phyloP scores from a whole-genome alignment of 2,797 vertebrate genomes.

The Sebastes vulpes region DNA sequence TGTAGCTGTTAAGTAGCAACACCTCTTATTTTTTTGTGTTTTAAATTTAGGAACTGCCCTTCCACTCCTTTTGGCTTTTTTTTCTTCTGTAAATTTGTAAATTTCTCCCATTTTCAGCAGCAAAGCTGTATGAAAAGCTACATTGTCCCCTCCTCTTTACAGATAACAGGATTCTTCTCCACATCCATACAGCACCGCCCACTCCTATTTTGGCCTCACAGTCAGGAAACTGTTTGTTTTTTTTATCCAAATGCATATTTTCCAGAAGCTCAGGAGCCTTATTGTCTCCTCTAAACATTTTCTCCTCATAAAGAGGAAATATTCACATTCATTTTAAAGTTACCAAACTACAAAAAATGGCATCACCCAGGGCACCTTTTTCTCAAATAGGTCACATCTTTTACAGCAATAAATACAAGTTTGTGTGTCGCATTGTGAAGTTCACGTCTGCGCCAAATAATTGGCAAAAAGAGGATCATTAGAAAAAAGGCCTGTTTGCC shows the following conservation, averaged over 20 bases:
- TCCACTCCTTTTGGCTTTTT: neutral
- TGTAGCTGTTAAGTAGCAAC: neutral
- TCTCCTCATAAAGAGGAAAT: neutral
- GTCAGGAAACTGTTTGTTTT: neutral
- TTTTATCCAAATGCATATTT: neutral
- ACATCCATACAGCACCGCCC: neutral
- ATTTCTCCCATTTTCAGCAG: neutral
- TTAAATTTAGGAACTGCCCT: neutral
- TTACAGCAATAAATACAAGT: neutral
- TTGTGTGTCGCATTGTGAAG: neutral
- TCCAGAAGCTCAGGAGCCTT: neutral
- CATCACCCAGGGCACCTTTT: conserved; percentile 14
- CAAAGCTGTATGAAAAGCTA: neutral
- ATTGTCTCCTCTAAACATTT: neutral
- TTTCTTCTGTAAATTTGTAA: neutral
- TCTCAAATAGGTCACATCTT: conserved; percentile 44
- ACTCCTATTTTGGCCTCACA: neutral
- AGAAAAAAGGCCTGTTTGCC: conserved; percentile 24
- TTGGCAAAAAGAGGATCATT: conserved; percentile 28
- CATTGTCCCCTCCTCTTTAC: neutral
- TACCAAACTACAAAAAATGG: conserved; percentile 23
- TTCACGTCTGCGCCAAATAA: conserved; percentile 40
- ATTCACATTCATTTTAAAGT: conserved; percentile 8
- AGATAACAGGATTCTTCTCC: neutral
- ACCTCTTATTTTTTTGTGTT: neutral